Base-by-base conservation (phyloP, 2,888 invertebrate genomes). In the Tyria jacobaeae region DNA sequence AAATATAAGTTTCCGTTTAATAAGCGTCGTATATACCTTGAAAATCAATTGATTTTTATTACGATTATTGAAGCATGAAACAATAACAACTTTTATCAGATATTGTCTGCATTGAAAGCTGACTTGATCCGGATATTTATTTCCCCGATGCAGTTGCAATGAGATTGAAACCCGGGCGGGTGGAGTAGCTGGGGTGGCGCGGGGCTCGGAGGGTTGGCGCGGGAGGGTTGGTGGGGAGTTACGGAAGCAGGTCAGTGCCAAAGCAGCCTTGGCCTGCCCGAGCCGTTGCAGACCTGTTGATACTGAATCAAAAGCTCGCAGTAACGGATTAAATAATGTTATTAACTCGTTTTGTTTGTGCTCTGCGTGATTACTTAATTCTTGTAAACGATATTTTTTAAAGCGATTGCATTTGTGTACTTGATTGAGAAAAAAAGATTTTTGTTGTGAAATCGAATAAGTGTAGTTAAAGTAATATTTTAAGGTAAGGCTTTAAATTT, bases 161-260 rank as follows among this genome's bases (percentile, higher is more conserved):
- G 57, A 50, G 62, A 61, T 71, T 47, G 59, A 6, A 62, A 56
- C 59, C 73, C 75, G 73, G 68, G 73, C 60, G 64, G 60, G 68
- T 54, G 69, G 68, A 60, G 70, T 68, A 68, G 52, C 59, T 49
- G 72, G 71, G 75, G 67, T 63, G 56, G 64, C 39, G 62, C 57
- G 63, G 60, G 69, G 71, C 27, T 34, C 41, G 71, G 39, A 53
- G 70, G 39, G 58, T 54, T 39, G 53, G 51, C 55, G 54, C 59
- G 44, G 57, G 64, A 50, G 50, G 54, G 15, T 27, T 57, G 63
- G 57, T 66, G 70, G 64, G 66, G 71, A 61, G 64, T 58, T 86
- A 70, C 63, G 70, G 61, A 90, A 85, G 66, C 85, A 79, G 91
- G 91, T 91, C 91, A 91, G 84, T 86, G 86, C 83, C 86, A 85